Evolutionary conservation across 1,140 invertebrate genomes (phyloP).

Genomic region (Maconellicoccus hirsutus): DNA sequence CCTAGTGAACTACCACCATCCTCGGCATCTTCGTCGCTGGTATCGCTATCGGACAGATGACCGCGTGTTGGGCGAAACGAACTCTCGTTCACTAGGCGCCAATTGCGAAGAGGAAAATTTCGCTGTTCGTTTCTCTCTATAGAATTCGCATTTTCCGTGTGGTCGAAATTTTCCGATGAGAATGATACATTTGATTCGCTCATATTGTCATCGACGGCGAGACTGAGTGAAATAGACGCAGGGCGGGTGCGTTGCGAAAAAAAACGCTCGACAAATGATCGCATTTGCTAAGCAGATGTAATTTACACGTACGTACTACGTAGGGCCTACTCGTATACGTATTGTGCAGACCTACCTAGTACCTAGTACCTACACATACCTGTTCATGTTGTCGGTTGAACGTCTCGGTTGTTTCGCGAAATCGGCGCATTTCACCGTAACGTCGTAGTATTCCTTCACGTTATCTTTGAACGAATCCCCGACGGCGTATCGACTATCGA

Average conservation of each 20-base stretch:
- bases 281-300: not conserved
- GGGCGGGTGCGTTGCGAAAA: too few species aligned
- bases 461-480: not conserved
- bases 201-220: constrained; percentile 13
- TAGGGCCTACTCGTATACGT: too few species aligned
- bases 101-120: not conserved
- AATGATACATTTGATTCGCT: constrained; percentile 16
- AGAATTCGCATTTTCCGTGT: not conserved
- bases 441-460: not conserved
- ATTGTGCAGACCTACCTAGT: too few species aligned
- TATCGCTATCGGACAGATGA: not conserved
- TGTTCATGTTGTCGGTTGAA: not conserved
- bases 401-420: not conserved
- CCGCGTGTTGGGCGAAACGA: not conserved
- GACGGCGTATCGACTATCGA: not conserved
- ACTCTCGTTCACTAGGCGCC: not conserved
- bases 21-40: not conserved
- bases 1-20: not conserved
- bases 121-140: not conserved
- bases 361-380: too few species aligned
- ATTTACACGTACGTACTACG: too few species aligned
- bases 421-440: not conserved
- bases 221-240: too few species aligned
- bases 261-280: too few species aligned
- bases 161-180: not conserved